Evolutionary conservation across 2,113 vertebrate genomes (phyloP), one percentile per base, ranked within the genome.

Genomic region (Hypomesus transpacificus): DNA sequence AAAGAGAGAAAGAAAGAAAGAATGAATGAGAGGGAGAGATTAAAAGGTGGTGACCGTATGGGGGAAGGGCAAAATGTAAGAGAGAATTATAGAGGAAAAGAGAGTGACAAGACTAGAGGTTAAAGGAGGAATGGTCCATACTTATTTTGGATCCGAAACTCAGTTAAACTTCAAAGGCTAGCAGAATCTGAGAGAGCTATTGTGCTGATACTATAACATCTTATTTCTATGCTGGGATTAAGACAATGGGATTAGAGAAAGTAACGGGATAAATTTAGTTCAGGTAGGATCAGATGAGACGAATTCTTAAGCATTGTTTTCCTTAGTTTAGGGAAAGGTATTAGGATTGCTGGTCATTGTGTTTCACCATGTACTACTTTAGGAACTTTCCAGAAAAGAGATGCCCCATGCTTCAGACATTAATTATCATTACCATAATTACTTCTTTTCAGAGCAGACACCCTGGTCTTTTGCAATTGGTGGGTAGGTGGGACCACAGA

Each of bases 241-340:
- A 87, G 71, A 74, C 83, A 80, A 82, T 80, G 76, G 83, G 86
- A 88, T 89, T 86, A 86, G 76, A 75, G 82, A 84, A 90, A 86
- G 87, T 88, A 87, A 88, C 83, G 85, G 87, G 86, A 86, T 88
- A 78, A 80, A 53, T 76, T 70, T 11, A 82, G 75, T 79, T 66
- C 73, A 82, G 74, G 53, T 52, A 65, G 79, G 81, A 80, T 83
- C 79, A 82, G 70, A 74, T 50, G 78, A 76, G 82, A 86, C 80
- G 84, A 82, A 84, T 60, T 78, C 80, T 77, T 51, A 87, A 88
- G 87, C 87, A 82, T 81, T 80, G 77, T 22, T 56, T 56, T 56
- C 20, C 9, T 73, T 67, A 66, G 74, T 76, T 77, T 13, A 50
- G 71, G 61, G 51, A 26, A 4, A 53, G 78, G 79, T 71, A 66